Percentiles rank a stretch among this genome's conserved stretches.
Conservation (phyloP, 1,140 invertebrate species). For the Eupeodes corollae region DNA sequence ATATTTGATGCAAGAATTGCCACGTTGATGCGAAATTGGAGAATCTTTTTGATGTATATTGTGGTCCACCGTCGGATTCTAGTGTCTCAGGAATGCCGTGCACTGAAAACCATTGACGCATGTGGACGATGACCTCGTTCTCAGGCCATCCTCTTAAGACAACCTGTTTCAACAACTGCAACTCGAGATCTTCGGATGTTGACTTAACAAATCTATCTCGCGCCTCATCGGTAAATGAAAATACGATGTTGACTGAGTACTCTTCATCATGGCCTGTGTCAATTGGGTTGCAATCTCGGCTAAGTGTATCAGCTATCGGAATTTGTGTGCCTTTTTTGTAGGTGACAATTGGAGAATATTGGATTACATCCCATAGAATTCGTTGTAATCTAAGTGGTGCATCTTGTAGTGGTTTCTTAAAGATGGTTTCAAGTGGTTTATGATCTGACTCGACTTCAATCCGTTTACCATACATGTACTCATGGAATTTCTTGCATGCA, state of each 20-base stretch:
- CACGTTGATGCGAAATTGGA: conserved; percentile 8
- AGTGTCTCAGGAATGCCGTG: conserved; percentile 11
- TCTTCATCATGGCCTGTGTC: conserved; percentile 4
- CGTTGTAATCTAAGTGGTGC: no score
- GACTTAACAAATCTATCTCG: neutral
- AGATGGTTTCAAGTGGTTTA: conserved; percentile 37
- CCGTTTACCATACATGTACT: conserved; percentile 13
- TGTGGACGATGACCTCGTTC: neutral
- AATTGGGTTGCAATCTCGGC: conserved; percentile 2
- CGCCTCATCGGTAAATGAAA: neutral
- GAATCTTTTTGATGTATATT: neutral
- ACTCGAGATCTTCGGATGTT: conserved; percentile 1
- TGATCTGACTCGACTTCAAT: conserved; percentile 37
- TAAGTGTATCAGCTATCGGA: conserved; percentile 22
- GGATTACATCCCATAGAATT: no score
- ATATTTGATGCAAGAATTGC: conserved; percentile 11
- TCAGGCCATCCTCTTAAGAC: conserved; percentile 14
- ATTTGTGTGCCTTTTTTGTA: conserved; percentile 18
- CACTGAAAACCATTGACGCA: conserved; percentile 3
- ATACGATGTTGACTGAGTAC: neutral
- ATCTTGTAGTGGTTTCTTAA: conserved; percentile 24
- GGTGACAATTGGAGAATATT: conserved; percentile 22
- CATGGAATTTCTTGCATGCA: conserved; percentile 23
- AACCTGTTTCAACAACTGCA: conserved; percentile 2
- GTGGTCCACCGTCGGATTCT: conserved; percentile 9